A percentile compares a stretch with the other conserved stretches of the same genome.
Evolutionary conservation across 2,888 invertebrate genomes (phyloP).

Genomic region (Chrysotoxum bicinctum): DNA sequence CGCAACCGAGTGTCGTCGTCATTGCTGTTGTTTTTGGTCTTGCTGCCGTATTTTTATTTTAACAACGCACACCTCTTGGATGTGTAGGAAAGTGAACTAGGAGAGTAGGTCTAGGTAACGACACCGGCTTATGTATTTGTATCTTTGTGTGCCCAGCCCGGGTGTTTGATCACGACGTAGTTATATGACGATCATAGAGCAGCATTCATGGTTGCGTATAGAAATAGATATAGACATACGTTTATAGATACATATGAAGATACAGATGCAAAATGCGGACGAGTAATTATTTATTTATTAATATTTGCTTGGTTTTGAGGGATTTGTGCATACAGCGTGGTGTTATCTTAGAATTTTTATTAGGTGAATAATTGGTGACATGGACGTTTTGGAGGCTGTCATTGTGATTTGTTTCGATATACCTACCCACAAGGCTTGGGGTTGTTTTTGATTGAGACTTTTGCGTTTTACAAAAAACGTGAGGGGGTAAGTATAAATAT

Average conservation of each 20-base stretch:
- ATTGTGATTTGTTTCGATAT: constrained; percentile 9
- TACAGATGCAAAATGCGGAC: constrained; percentile 10
- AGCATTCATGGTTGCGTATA: constrained; percentile 26
- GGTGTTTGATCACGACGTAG: constrained; percentile 55
- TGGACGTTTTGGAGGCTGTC: constrained; percentile 43
- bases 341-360: constrained; percentile 32
- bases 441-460: not conserved
- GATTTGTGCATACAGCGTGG: constrained; percentile 2
- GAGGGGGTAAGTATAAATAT: too few relatives aligned
- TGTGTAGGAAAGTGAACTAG: constrained; percentile 63
- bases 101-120: constrained; percentile 72
- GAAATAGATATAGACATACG: not conserved
- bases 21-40: constrained; percentile 4
- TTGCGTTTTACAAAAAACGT: not conserved
- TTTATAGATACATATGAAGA: not conserved
- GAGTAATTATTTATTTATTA: constrained; percentile 23
- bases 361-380: constrained; percentile 47
- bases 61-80: constrained; percentile 40
- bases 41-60: constrained; percentile 9
- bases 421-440: not conserved
- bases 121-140: constrained; percentile 53
- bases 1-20: constrained; percentile 49
- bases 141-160: not conserved
- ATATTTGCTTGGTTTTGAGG: constrained; percentile 22
- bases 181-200: constrained; percentile 44